Evolutionary conservation across 2,888 invertebrate species (phyloP).

Genomic region (Agrilus cyanescens): DNA sequence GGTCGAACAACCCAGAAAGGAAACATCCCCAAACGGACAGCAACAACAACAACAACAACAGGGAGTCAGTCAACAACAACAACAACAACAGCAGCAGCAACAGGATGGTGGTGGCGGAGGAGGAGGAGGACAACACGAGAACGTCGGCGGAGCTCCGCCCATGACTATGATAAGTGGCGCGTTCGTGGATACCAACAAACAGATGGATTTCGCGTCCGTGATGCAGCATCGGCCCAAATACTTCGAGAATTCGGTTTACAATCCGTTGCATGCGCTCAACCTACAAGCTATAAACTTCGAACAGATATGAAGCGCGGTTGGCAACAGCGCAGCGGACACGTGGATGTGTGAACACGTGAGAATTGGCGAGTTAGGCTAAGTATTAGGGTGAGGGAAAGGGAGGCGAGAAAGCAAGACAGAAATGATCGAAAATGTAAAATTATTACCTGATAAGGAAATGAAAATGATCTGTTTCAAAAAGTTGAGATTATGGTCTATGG

Average conservation of each 20-base stretch:
- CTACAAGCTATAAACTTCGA: conserved; percentile 67
- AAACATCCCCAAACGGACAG: conserved; percentile 32
- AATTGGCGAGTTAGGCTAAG: too few relatives aligned
- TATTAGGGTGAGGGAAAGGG: too few relatives aligned
- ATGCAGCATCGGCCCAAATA: conserved; percentile 38
- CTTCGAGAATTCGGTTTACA: conserved; percentile 24
- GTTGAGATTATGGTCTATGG: too few relatives aligned
- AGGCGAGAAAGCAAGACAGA: too few relatives aligned
- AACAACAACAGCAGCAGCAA: conserved; percentile 26
- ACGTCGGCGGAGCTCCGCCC: conserved; percentile 6
- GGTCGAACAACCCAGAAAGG: conserved; percentile 30
- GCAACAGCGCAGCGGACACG: neutral
- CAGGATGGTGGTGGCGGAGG: conserved; percentile 14
- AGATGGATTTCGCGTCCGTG: conserved; percentile 51
- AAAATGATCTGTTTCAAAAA: too few relatives aligned
- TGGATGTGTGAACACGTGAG: too few relatives aligned
- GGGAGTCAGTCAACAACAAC: conserved; percentile 37
- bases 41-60: conserved; percentile 23
- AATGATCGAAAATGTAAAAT: too few relatives aligned
- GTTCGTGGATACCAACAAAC: conserved; percentile 54
- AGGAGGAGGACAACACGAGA: conserved; percentile 35
- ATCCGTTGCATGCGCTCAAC: conserved; percentile 45
- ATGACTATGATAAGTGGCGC: conserved; percentile 42
- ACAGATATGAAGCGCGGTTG: conserved; percentile 47
- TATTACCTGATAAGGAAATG: too few relatives aligned